Evolutionary conservation across 2,113 vertebrate genomes (phyloP).

Genomic region (Catharus minimus): DNA sequence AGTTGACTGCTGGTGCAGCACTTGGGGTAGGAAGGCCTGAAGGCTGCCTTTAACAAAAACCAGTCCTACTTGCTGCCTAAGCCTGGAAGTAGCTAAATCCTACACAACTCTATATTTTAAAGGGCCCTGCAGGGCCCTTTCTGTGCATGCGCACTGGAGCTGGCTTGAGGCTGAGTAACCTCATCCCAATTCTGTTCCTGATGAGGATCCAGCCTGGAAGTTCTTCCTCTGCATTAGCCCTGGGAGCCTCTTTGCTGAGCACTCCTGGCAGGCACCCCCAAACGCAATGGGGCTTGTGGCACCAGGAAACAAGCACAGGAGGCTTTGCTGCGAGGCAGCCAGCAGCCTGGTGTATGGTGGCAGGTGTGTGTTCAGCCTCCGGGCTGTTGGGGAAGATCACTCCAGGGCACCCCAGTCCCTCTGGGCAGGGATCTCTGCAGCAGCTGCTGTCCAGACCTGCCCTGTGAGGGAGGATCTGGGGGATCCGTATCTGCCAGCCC

Average conservation of each 20-base stretch:
- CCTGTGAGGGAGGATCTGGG: not conserved
- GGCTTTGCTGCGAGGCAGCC: accelerated
- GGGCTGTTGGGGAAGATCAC: not conserved
- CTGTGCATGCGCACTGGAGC: not conserved
- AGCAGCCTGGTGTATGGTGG: not conserved
- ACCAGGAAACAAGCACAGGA: accelerated
- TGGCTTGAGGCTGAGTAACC: not conserved
- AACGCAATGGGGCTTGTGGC: accelerated
- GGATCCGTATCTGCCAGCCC: not conserved
- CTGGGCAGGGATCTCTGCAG: not conserved
- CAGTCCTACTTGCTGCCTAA: not conserved
- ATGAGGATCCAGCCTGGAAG: not conserved
- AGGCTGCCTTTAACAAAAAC: not conserved
- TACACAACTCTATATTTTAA: not conserved
- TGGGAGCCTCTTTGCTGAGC: not conserved
- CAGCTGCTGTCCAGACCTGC: not conserved
- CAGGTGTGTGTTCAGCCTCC: accelerated
- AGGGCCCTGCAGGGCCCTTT: not conserved
- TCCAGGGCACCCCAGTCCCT: not conserved
- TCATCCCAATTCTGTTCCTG: not conserved
- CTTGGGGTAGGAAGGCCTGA: not conserved
- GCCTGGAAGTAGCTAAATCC: not conserved
- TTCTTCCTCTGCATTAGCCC: not conserved
- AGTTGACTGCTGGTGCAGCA: accelerated
- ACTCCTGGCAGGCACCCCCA: too few species aligned